Evolutionary conservation across 2,113 vertebrate species (phyloP).

Genomic region (Calonectris borealis): DNA sequence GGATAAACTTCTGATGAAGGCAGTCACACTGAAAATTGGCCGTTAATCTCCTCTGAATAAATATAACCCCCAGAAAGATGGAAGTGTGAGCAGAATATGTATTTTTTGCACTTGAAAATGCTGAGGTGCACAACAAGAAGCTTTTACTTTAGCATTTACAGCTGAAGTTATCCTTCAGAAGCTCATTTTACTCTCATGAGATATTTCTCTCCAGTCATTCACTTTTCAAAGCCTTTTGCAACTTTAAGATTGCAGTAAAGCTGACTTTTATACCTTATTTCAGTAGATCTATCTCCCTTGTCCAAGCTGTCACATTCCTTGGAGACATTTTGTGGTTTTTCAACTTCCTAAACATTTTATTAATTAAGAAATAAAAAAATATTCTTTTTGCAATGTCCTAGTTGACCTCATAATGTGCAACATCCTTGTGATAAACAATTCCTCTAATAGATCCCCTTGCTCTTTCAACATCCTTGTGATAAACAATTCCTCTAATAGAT

Average conservation of each 20-base stretch:
- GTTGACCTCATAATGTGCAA: neutral
- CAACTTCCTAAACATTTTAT: neutral
- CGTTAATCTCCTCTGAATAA: conserved; percentile 42
- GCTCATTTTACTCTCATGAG: neutral
- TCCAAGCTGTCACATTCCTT: neutral
- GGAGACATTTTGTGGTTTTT: neutral
- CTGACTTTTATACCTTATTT: neutral
- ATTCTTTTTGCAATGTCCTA: neutral
- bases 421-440: neutral
- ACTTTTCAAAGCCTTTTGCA: conserved; percentile 4
- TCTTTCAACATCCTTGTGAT: neutral
- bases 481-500: neutral
- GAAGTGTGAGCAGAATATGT: neutral
- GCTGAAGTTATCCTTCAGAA: conserved; percentile 15
- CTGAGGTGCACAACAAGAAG: conserved; percentile 12
- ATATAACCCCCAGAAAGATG: conserved; percentile 14
- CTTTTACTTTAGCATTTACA: conserved; percentile 15
- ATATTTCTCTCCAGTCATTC: neutral
- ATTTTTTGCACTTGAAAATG: conserved; percentile 46
- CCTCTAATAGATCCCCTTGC: neutral
- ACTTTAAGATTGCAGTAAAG: neutral
- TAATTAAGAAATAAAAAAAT: neutral
- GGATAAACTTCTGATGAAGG: conserved; percentile 29
- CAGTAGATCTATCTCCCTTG: neutral
- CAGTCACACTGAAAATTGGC: conserved; percentile 26